Evolutionary conservation across 2,797 vertebrate genomes (phyloP).

Genomic region (Pangasius djambal): DNA sequence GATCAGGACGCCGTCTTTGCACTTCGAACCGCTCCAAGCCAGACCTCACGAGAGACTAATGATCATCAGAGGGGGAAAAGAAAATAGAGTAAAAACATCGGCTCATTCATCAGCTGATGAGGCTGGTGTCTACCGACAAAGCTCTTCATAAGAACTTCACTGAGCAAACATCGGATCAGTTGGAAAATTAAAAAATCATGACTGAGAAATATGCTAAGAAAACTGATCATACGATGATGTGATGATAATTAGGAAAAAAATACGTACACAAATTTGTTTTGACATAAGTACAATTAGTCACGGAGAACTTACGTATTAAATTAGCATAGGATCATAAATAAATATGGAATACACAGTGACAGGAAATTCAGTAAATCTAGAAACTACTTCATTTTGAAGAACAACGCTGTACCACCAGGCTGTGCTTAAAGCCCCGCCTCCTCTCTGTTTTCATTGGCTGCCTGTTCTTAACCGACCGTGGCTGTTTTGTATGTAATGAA

Average conservation of each 20-base stretch:
- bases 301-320: not conserved
- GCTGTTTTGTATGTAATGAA: too few relatives aligned
- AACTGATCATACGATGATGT: not conserved
- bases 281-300: not conserved
- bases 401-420: not conserved
- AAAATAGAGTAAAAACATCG: not conserved
- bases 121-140: not conserved
- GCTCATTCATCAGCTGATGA: constrained; percentile 11
- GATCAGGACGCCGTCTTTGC: constrained; percentile 31
- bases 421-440: not conserved
- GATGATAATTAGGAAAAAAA: not conserved
- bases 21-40: not conserved
- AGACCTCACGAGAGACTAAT: not conserved
- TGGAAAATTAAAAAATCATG: too few relatives aligned
- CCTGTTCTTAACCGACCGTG: not conserved
- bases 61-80: not conserved
- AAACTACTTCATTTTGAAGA: too few relatives aligned
- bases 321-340: not conserved
- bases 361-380: not conserved
- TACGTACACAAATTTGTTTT: not conserved
- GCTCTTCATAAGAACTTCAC: not conserved
- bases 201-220: not conserved
- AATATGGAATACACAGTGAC: not conserved
- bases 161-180: too few relatives aligned
- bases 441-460: not conserved